A percentile compares a stretch with the other conserved stretches of the same genome.
Conservation (phyloP, 2,888 invertebrate species). For the Trichogramma evanescens region DNA sequence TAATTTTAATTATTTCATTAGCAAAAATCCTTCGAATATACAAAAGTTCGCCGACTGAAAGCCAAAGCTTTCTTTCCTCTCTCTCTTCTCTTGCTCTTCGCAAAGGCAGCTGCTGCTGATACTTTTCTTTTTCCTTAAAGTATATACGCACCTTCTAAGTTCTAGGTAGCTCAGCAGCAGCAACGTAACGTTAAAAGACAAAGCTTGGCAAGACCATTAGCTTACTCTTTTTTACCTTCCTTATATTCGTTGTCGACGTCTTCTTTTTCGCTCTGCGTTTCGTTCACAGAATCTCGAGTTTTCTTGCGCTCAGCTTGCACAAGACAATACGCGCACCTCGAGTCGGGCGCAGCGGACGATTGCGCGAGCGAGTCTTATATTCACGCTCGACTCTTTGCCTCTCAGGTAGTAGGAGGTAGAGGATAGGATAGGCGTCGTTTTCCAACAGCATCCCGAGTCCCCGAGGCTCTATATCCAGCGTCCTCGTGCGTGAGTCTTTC, state of each 20-base stretch:
- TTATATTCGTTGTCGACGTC: not conserved
- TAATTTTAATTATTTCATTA: conserved; percentile 35
- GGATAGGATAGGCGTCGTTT: too few relatives aligned
- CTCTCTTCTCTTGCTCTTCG: not conserved
- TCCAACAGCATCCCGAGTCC: too few relatives aligned
- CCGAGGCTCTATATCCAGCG: not conserved
- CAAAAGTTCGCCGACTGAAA: conserved; percentile 17
- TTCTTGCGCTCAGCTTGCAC: not conserved
- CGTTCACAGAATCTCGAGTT: conserved; percentile 2
- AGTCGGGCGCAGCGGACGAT: not conserved
- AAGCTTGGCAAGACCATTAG: conserved; percentile 5
- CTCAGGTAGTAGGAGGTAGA: too few relatives aligned
- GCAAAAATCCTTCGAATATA: conserved; percentile 29
- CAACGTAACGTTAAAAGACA: not conserved
- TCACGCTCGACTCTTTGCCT: not conserved
- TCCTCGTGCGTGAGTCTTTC: not conserved
- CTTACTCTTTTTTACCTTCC: conserved; percentile 13
- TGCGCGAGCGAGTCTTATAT: not conserved
- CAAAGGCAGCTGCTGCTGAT: too few relatives aligned
- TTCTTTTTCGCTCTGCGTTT: conserved; percentile 4
- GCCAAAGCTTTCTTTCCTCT: not conserved
- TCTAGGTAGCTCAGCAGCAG: not conserved
- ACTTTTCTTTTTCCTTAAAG: not conserved
- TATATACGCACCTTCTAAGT: not conserved
- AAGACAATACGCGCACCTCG: not conserved